Conservation (phyloP, 92 coral and sea anemone species). For the Epizoanthus illoricatus region DNA sequence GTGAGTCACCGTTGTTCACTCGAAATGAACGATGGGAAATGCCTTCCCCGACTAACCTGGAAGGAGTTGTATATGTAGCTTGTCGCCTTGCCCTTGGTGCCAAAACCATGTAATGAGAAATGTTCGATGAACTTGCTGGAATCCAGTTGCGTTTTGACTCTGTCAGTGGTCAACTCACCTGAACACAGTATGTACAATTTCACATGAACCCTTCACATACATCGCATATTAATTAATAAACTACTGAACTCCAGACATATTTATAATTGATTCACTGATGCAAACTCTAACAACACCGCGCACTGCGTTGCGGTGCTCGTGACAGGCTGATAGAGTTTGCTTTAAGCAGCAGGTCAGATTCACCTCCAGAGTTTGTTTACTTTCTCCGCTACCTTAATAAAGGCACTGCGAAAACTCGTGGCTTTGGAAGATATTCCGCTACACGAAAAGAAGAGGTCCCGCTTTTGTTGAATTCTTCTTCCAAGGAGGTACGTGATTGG, state of each 20-base stretch:
- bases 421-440: neutral
- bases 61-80: neutral
- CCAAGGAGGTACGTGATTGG: neutral
- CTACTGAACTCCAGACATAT: neutral
- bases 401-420: neutral
- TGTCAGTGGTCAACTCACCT: neutral
- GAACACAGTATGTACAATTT: neutral
- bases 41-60: neutral
- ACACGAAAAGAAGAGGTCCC: neutral
- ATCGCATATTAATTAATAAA: neutral
- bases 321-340: neutral
- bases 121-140: slow-evolving; percentile 3
- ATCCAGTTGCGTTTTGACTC: neutral
- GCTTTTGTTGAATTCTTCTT: neutral
- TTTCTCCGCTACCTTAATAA: slow-evolving; percentile 3
- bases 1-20: slow-evolving; percentile 28
- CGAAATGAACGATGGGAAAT: slow-evolving; percentile 41
- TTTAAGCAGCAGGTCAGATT: slow-evolving; percentile 3
- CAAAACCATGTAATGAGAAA: neutral
- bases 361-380: slow-evolving; percentile 27
- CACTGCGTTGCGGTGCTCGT: too few species aligned
- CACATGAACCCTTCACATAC: neutral
- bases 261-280: neutral
- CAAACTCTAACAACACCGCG: too few species aligned
- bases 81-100: slow-evolving; percentile 37